Evolutionary conservation across 2,888 invertebrate species (phyloP), one percentile per base, ranked within the genome.

Genomic region (Meloe dianella): DNA sequence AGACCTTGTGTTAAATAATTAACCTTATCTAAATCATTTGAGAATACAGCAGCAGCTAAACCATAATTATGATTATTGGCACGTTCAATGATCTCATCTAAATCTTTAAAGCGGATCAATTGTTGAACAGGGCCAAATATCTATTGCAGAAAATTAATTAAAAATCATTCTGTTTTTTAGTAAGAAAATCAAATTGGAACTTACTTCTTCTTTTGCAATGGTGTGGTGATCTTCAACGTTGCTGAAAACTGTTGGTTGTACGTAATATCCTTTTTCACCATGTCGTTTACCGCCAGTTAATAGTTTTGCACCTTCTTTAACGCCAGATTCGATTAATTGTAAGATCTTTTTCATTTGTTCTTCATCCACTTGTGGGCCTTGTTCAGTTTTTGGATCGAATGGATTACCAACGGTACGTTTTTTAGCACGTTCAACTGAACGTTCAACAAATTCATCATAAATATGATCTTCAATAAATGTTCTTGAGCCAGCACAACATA

Each of bases 61-160:
- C 98, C 98, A 82, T 98, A 99, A 63, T 92, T 89, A 0, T 94
- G 90, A 75, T 90, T 87, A 84, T 98, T 98, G 62, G 97, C 96
- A 63, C 97, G 88, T 73, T 91, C 89, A 60, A 97, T 90, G 22
- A 96, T 90, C 83, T 97, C 97, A 74, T 96, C 93, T 70, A 96
- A 82, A 22, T 89, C 85, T 67, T 93, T 92, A 85, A 98, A 98
- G 82, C 93, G 94, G 63, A 97, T 85, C 71, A 98, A 89, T 84
- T 96, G 95, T 85, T 97, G 96, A 35, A 98, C 97, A 0, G 98
- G 97, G 0, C 97, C 97, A 84, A 98, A 98, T 75, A 97, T 97
- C 93, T 94, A n/a, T 82, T 63, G 62, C 27, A 27, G 4, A 65
- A 67, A n/a, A n/a, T n/a, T n/a, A n/a, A n/a, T n/a, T n/a, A n/a